Evolutionary conservation across 2,113 vertebrate genomes (phyloP), one percentile per base, ranked within the genome.

Genomic region (Mesoclemmys tuberculata): DNA sequence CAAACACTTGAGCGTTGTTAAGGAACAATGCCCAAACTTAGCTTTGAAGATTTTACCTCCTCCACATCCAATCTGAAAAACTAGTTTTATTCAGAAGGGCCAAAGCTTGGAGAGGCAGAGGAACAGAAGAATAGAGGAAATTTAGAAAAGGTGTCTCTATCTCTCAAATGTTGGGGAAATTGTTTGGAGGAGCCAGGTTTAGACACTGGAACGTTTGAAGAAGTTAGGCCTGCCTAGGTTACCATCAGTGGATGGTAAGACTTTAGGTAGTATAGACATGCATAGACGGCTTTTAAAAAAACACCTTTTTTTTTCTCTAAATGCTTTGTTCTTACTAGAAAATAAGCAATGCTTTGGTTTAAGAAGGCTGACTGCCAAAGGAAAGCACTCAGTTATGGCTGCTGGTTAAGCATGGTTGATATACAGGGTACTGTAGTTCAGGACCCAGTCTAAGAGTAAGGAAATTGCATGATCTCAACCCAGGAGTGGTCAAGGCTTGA

Each of bases 311-410:
- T 26, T 75, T 11, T 13, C 41, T 77, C 6, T 46, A 71, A 71
- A 21, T 71, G 4, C 44, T 46, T 27, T 75, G 24, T 75, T 44
- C 11, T 44, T 12, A 75, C 74, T 27, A 27, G 44, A 55, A 29
- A 31, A 46, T 6, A 58, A 29, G n/a, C 2, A 24, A 7, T 71
- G 4, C 7, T 82, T 71, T 71, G 44, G 46, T 58, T 94, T 71
- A 22, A 83, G 74, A 61, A 5, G 21, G 4, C 1, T 0, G 1
- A 26, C 48, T 51, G 18, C 21, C 12, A 44, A 44, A 2, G 10
- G n/a, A 79, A 85, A 48, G 44, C 27, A 71, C 4, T 3, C 13
- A 85, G 24, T 24, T 44, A 71, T 12, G 56, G 56, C 24, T 89
- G 49, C 55, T 77, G 26, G 13, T 68, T 27, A 49, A 46, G 41